phyloP scores from a whole-genome alignment of 2,113 vertebrate species.

The Daubentonia madagascariensis region DNA sequence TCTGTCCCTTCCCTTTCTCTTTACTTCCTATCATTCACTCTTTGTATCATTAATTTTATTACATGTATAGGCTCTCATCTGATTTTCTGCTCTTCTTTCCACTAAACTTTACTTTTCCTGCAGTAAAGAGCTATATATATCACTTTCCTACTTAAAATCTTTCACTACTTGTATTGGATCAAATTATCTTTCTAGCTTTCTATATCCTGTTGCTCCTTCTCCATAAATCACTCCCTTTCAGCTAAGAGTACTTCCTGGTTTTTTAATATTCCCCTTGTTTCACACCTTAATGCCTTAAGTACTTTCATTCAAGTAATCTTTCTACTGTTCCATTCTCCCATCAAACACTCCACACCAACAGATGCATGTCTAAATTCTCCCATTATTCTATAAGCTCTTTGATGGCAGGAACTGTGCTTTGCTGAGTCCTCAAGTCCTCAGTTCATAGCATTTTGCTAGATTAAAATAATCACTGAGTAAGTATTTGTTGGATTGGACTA shows the following conservation, averaged over 20 bases:
- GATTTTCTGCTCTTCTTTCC: not conserved
- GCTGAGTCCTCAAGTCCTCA: not conserved
- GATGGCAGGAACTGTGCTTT: not conserved
- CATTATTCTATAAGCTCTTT: not conserved
- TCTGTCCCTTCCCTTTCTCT: not conserved
- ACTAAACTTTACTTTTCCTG: not conserved
- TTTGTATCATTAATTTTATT: not conserved
- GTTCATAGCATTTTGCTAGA: not conserved
- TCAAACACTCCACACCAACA: not conserved
- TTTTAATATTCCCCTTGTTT: not conserved
- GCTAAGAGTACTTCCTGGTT: not conserved
- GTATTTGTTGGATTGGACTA: not conserved
- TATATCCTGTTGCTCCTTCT: not conserved
- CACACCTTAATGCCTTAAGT: not conserved
- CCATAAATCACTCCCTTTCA: not conserved
- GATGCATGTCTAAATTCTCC: not conserved
- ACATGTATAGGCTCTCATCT: not conserved
- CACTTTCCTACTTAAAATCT: not conserved
- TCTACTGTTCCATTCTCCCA: not conserved
- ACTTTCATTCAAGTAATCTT: not conserved
- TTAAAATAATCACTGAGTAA: not conserved
- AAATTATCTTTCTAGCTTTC: not conserved
- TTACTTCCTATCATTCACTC: not conserved
- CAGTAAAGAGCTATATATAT: not conserved
- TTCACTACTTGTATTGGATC: not conserved